These are phyloP conservation scores for Eupithecia subumbrata DNA, from an alignment of 2,888 invertebrate genomes.

Conservation along the genomic window DNA sequence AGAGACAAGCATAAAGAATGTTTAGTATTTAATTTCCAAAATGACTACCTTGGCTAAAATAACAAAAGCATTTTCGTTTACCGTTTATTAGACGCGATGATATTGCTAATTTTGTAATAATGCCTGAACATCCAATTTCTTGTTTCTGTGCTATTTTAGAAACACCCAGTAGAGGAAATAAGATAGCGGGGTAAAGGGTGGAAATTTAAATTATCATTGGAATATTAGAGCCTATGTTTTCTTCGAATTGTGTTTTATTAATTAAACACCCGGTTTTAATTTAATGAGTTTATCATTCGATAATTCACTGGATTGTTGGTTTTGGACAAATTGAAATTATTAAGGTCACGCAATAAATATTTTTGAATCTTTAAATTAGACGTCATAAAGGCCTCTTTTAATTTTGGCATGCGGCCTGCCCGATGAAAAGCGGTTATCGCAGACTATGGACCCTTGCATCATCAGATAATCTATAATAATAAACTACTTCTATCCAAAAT, in stretches of 20 bases:
- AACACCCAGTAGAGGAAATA: constrained; percentile 20
- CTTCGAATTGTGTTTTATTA: constrained; percentile 8
- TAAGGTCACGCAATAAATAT: background rate
- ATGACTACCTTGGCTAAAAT: background rate
- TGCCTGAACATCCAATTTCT: constrained; percentile 23
- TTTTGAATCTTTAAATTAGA: too few relatives aligned
- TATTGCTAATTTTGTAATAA: constrained; percentile 13
- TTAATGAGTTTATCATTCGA: background rate
- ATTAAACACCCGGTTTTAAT: background rate
- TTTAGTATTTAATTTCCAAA: constrained; percentile 5
- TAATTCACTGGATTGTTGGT: background rate
- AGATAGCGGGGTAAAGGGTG: constrained; percentile 1
- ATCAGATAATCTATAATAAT: too few relatives aligned
- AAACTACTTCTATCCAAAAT: too few relatives aligned
- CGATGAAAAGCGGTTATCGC: too few relatives aligned
- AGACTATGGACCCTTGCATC: too few relatives aligned
- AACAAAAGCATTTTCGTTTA: constrained; percentile 15
- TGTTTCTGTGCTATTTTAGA: constrained; percentile 8
- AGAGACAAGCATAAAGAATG: background rate
- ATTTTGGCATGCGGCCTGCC: too few relatives aligned
- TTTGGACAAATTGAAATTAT: background rate
- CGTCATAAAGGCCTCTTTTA: too few relatives aligned
- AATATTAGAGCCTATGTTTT: constrained; percentile 7
- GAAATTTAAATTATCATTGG: constrained; percentile 12
- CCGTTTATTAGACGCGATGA: constrained; percentile 8